Evolutionary conservation across 2,888 invertebrate species (phyloP).

Genomic region (Ceratothoa steindachneri): DNA sequence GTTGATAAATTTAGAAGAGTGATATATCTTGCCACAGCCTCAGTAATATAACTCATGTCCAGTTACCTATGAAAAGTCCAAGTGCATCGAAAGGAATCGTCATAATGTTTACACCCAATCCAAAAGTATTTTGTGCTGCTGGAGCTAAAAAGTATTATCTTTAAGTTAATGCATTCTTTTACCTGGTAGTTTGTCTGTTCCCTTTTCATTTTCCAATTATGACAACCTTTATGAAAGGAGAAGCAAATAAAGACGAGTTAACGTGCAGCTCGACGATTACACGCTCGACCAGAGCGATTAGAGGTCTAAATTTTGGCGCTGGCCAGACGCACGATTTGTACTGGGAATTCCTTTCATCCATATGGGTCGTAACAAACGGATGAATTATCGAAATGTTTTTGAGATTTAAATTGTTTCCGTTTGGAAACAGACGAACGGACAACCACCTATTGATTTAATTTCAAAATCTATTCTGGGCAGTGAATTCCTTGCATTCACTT

Average conservation of each 20-base stretch:
- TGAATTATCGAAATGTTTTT: conserved; percentile 12
- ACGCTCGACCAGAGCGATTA: neutral
- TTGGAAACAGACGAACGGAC: neutral
- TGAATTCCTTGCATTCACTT: neutral
- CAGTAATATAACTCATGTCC: too few relatives aligned
- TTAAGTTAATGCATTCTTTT: too few relatives aligned
- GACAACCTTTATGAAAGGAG: neutral
- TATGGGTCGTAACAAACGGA: neutral
- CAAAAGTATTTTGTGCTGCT: too few relatives aligned
- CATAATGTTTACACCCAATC: too few relatives aligned
- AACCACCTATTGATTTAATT: neutral
- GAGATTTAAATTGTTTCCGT: conserved; percentile 12
- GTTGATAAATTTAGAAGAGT: too few relatives aligned
- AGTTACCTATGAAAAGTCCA: too few relatives aligned
- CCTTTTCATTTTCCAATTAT: neutral
- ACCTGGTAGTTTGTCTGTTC: too few relatives aligned
- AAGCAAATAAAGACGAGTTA: neutral
- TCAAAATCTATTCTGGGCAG: neutral
- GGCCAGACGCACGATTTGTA: neutral
- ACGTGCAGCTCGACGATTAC: neutral
- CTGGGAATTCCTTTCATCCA: neutral
- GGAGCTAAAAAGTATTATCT: too few relatives aligned
- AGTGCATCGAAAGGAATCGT: too few relatives aligned
- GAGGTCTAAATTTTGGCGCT: neutral
- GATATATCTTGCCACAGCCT: too few relatives aligned